Base-by-base conservation (phyloP, 2,113 vertebrate genomes). In the Mus spicilegus region DNA sequence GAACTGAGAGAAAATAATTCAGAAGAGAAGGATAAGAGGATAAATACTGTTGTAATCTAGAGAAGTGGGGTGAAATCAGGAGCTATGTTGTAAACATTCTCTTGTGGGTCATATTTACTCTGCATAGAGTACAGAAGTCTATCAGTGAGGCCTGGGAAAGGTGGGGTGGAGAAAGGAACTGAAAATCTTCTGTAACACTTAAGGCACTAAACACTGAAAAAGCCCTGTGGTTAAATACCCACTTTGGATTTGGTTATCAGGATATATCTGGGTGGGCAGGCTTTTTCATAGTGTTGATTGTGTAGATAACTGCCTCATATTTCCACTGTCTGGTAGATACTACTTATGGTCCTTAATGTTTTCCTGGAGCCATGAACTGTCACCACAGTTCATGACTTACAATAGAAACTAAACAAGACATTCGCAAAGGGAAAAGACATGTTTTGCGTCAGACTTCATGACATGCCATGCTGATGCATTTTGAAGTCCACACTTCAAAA, bases 361-460 rank as follows among this genome's bases (percentile, higher is more conserved):
- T 97, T 97, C 97, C 97, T 96, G 95, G 95, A 96, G 96, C 96
- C 73, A 96, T 96, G 96, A 98, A 97, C 97, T 98, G 98, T 97
- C 97, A 98, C 93, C 94, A 80, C 89, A 90, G 87, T 92, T 95
- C 94, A 87, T 97, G 93, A 87, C 72, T 96, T 94, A 97, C 94
- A 94, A 98, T 96, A 82, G 97, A 96, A 98, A 95, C 92, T 95
- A 96, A 97, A 95, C 70, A 63, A 96, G 76, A 30, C 24, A 93
- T 95, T 94, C 92, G 91, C 67, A 97, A 97, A 93, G 39, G 80
- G 90, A 93, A 82, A 96, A 97, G 76, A 96, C 96, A 95, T 89
- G 97, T 95, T 98, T 98, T 98, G 87, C 95, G 84, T 98, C 98
- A 97, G 98, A 98, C 95, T 97, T 95, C 39, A 0, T 87, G 95